These are phyloP conservation scores for Lota lota DNA, from an alignment of 2,113 vertebrate species.

Conservation along the genomic window DNA sequence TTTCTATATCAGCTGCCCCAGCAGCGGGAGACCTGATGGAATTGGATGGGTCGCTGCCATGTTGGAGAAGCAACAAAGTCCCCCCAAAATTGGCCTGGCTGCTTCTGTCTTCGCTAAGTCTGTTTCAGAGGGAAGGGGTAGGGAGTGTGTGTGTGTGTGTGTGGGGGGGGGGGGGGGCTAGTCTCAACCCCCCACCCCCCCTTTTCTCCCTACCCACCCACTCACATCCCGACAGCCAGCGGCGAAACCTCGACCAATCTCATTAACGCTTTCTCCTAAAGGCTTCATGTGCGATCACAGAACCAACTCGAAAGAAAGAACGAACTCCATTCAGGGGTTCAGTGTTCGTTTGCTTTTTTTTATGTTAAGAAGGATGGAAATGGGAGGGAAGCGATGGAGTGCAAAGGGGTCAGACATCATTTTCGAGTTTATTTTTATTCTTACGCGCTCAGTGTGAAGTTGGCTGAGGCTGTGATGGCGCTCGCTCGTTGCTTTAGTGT, in stretches of 20 bases:
- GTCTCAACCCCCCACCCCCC: too few relatives aligned
- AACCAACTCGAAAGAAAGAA: too few relatives aligned
- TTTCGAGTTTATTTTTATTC: constrained; percentile 15
- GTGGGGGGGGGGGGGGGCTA: too few relatives aligned
- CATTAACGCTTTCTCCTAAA: constrained; percentile 58
- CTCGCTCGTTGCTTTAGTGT: neutral
- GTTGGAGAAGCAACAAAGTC: constrained; percentile 66
- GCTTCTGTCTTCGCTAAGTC: constrained; percentile 50
- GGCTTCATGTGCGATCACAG: constrained; percentile 57
- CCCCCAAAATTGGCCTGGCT: constrained; percentile 59
- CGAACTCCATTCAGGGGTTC: constrained; percentile 44
- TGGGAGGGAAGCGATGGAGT: neutral
- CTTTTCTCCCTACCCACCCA: constrained; percentile 3
- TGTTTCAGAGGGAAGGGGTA: constrained; percentile 40
- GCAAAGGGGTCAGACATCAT: constrained; percentile 34
- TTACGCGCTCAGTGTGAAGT: constrained; percentile 13
- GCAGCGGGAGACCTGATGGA: constrained; percentile 62
- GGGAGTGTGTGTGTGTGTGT: too few relatives aligned
- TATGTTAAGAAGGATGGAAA: constrained; percentile 49
- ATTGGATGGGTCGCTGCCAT: constrained; percentile 61
- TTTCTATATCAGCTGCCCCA: constrained; percentile 48
- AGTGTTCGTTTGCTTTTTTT: constrained; percentile 9
- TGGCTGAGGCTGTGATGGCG: too few relatives aligned
- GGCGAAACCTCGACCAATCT: constrained; percentile 62
- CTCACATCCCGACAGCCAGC: constrained; percentile 39